Evolutionary conservation across 2,888 invertebrate species (phyloP).

Genomic region (Pherbina coryleti): DNA sequence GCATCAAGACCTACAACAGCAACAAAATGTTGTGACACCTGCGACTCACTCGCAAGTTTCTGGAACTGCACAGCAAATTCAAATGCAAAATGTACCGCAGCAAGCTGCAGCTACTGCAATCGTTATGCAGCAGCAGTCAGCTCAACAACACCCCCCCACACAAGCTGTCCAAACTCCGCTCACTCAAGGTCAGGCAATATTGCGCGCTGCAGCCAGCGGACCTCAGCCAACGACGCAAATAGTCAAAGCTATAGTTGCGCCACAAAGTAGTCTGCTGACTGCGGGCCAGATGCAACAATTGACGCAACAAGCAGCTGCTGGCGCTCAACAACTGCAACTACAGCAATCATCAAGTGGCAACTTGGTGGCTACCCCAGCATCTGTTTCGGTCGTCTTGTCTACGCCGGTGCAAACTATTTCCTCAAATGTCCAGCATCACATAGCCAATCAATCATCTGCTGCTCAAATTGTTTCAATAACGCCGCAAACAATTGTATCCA

Average conservation of each 20-base stretch:
- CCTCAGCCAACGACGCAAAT: slow-evolving; percentile 66
- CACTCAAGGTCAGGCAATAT: slow-evolving; percentile 49
- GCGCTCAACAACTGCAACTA: slow-evolving; percentile 54
- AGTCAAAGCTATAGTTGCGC: slow-evolving; percentile 68
- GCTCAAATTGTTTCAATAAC: slow-evolving; percentile 68
- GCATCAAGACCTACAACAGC: slow-evolving; percentile 50
- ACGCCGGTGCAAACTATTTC: slow-evolving; percentile 66
- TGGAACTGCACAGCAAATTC: slow-evolving; percentile 58
- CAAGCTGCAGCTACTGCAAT: slow-evolving; percentile 58
- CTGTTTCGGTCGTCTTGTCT: slow-evolving; percentile 69
- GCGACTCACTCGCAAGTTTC: slow-evolving; percentile 46
- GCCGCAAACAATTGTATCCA: slow-evolving; percentile 62
- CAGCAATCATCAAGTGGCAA: slow-evolving; percentile 56
- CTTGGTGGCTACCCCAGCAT: slow-evolving; percentile 58
- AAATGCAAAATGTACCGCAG: slow-evolving; percentile 54
- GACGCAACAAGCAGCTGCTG: slow-evolving; percentile 56
- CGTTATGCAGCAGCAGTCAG: slow-evolving; percentile 57
- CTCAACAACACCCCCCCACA: slow-evolving; percentile 48
- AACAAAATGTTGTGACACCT: slow-evolving; percentile 45
- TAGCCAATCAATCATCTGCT: slow-evolving; percentile 47
- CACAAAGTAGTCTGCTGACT: slow-evolving; percentile 57
- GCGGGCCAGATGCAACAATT: slow-evolving; percentile 72
- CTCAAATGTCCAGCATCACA: slow-evolving; percentile 55
- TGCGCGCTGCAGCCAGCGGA: slow-evolving; percentile 52
- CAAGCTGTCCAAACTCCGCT: slow-evolving; percentile 46